Conservation (phyloP, 2,888 invertebrate genomes). For the Amblyjoppa fuscipennis region DNA sequence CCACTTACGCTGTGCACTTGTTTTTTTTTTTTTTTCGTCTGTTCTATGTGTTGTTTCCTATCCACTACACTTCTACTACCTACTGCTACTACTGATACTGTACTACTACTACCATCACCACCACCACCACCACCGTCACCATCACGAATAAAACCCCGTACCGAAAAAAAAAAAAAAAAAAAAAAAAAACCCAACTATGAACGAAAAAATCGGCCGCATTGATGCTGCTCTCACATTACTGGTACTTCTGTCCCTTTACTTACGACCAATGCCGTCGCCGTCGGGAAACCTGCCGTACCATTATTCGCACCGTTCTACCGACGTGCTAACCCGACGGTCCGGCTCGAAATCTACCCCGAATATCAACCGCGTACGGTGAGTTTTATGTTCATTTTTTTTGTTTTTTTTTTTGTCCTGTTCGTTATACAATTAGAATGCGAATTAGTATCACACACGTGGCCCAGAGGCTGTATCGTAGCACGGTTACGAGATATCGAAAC, state of each 20-base stretch:
- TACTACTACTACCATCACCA: conserved; percentile 66
- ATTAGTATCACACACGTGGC: conserved; percentile 48
- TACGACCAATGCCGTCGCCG: conserved; percentile 77
- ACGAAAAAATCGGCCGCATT: conserved; percentile 76
- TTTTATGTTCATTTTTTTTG: conserved; percentile 70
- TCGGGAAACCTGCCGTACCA: conserved; percentile 69
- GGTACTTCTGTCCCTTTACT: conserved; percentile 85
- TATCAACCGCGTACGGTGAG: conserved; percentile 84
- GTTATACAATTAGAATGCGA: conserved; percentile 64
- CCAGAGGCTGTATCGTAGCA: conserved; percentile 32
- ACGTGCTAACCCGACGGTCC: conserved; percentile 79
- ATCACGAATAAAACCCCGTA: conserved; percentile 61
- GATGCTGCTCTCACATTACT: conserved; percentile 85
- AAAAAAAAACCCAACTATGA: conserved; percentile 68
- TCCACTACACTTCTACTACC: conserved; percentile 80
- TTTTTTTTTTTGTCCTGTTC: conserved; percentile 20
- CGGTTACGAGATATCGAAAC: conserved; percentile 45
- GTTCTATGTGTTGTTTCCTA: conserved; percentile 85
- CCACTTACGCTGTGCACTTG: conserved; percentile 84
- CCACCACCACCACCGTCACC: conserved; percentile 73
- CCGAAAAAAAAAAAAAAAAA: conserved; percentile 61
- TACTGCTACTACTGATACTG: conserved; percentile 74
- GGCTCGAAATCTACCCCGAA: conserved; percentile 80
- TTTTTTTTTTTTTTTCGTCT: conserved; percentile 81
- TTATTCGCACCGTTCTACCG: conserved; percentile 71